Base-by-base conservation (phyloP, 30 jellyfish, hydroid and myxozoan genomes). In the Hydractinia symbiolongicarpus region DNA sequence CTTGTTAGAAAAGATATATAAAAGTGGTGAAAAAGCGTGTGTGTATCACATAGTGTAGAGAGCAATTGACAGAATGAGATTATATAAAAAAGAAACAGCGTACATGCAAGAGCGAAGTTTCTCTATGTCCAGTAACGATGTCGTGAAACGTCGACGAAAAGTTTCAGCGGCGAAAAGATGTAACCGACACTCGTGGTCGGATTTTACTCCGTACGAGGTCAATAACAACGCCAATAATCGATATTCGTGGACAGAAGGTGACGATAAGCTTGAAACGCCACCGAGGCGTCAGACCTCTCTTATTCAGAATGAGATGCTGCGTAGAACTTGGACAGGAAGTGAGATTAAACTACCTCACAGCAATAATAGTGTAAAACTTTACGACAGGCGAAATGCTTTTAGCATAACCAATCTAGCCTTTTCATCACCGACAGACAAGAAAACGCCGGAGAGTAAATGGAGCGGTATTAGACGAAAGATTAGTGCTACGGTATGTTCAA, bases 251-350 rank as follows among this genome's bases (percentile, higher is more conserved):
- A 30, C 44, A 30, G 44, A 30, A 30, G 44, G 2, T 30, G 44
- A 30, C 44, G 44, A 30, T 30, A 30, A 30, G 2, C 44, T 30
- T 30, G 2, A 30, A 30, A 30, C 44, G 44, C 2, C 44, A 30
- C 44, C 74, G 19, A 6, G 17, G 19, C 74, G 74, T n/a, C 19
- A 64, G 16, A 51, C 40, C 8, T 64, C 74, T 7, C 40, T 51
- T 51, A 64, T 51, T 64, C 19, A 64, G 17, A 64, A 64, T 64
- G 52, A 44, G 7, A 64, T 64, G 40, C 40, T 64, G 16, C 74
- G 74, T 51, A 64, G 40, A 7, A n/a, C 74, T 7, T 64, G 74
- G 74, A 64, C 74, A n/a, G 74, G 74, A 5, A 64, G 74, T 64
- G 74, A 64, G 4, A 64, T 51, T 64, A 64, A 64, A 64, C 40